These are phyloP conservation scores for Strigamia maritima DNA, from an alignment of 2,888 invertebrate species.

Conservation along the genomic window DNA sequence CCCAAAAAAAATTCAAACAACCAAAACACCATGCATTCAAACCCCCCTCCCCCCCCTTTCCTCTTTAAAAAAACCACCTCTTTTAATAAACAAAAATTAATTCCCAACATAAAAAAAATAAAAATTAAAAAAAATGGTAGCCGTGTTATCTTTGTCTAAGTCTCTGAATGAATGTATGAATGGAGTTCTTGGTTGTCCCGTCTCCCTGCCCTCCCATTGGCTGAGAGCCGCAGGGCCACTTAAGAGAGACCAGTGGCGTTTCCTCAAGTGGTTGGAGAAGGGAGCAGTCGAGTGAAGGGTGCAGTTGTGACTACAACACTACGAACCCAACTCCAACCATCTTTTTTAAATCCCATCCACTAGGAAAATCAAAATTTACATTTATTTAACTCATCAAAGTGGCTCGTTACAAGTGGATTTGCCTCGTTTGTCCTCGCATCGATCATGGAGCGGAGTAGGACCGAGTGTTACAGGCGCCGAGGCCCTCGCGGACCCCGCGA, in stretches of 20 bases:
- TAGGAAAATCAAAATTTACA: neutral
- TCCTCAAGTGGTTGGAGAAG: slow-evolving; percentile 27
- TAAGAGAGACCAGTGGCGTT: slow-evolving; percentile 38
- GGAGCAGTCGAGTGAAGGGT: slow-evolving; percentile 14
- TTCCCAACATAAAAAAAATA: neutral
- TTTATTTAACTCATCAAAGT: neutral
- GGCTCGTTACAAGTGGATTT: neutral
- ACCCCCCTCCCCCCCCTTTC: too few relatives aligned
- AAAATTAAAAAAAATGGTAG: neutral
- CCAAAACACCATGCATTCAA: neutral
- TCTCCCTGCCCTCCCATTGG: slow-evolving; percentile 3
- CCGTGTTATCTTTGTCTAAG: slow-evolving; percentile 7
- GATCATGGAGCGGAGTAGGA: neutral
- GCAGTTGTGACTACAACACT: neutral
- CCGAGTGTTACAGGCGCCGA: neutral
- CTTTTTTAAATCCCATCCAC: neutral
- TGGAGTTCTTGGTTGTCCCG: slow-evolving; percentile 37
- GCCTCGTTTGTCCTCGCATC: neutral
- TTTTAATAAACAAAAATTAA: neutral
- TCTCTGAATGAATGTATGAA: slow-evolving; percentile 37
- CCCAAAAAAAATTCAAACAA: neutral
- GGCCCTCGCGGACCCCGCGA: neutral
- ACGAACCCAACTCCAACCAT: neutral
- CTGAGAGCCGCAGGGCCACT: slow-evolving; percentile 36
- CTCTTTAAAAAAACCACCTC: neutral